Evolutionary conservation across 2,797 vertebrate species (phyloP).

Genomic region (Lacerta viridis): DNA sequence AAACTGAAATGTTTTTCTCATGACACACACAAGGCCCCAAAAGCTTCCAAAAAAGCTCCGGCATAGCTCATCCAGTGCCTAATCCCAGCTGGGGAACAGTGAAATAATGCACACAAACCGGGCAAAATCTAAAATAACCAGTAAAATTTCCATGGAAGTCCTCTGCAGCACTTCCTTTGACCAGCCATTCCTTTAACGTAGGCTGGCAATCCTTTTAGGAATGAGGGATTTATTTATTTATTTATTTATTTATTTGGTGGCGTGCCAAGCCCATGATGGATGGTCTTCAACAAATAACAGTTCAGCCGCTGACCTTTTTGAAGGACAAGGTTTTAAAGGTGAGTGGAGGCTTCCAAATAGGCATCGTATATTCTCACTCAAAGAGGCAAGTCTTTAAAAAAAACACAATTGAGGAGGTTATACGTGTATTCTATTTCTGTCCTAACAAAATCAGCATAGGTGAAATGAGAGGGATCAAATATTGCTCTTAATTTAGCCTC

Average conservation of each 20-base stretch:
- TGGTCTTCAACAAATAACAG: constrained; percentile 23
- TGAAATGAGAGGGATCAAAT: constrained; percentile 20
- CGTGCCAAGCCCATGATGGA: neutral
- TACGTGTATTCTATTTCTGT: neutral
- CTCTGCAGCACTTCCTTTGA: neutral
- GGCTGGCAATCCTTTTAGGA: neutral
- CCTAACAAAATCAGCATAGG: neutral
- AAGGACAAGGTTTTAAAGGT: constrained; percentile 29
- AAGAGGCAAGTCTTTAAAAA: too few species aligned
- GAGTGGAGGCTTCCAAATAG: too few species aligned
- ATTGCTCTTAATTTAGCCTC: constrained; percentile 28
- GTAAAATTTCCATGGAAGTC: neutral
- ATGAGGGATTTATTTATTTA: too few species aligned
- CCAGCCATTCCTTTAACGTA: neutral
- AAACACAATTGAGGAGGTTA: neutral
- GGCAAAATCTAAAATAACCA: neutral
- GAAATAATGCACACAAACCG: neutral
- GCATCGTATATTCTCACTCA: too few species aligned
- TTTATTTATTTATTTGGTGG: neutral
- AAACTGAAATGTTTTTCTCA: too few species aligned
- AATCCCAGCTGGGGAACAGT: neutral
- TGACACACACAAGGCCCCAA: too few species aligned
- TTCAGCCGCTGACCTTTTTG: neutral
- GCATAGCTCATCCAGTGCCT: neutral
- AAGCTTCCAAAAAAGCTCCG: too few species aligned